Conservation (phyloP, 2,888 invertebrate species). For the Nomada hirtipes region DNA sequence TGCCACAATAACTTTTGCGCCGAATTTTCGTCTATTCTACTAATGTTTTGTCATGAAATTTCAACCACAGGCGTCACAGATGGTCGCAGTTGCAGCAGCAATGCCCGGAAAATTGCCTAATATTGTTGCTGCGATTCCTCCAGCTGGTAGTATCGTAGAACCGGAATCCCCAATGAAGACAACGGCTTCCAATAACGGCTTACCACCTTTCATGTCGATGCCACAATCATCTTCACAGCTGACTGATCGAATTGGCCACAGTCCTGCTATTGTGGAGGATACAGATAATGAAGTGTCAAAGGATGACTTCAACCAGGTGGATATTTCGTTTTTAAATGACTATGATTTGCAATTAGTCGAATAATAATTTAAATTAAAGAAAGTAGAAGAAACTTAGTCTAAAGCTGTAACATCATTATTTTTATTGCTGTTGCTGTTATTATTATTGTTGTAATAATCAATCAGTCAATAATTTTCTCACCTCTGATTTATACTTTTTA, state of each 20-base stretch:
- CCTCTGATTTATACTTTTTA: not conserved
- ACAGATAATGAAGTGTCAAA: conserved; percentile 80
- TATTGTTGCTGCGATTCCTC: conserved; percentile 74
- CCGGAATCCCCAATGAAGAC: conserved; percentile 32
- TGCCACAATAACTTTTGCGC: too few relatives aligned
- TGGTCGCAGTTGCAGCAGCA: conserved; percentile 51
- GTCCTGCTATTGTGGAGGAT: conserved; percentile 76
- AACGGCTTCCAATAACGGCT: conserved; percentile 54
- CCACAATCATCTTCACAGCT: conserved; percentile 79
- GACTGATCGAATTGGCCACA: conserved; percentile 80
- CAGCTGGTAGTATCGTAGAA: conserved; percentile 64
- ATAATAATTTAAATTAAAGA: too few relatives aligned
- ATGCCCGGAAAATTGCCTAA: conserved; percentile 69
- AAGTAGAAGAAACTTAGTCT: not conserved
- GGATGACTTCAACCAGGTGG: conserved; percentile 79
- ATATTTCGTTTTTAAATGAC: not conserved
- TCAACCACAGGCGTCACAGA: conserved; percentile 56
- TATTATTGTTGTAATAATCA: not conserved
- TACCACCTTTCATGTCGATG: conserved; percentile 82
- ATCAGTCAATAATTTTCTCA: not conserved
- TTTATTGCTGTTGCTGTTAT: not conserved
- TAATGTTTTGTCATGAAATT: not conserved
- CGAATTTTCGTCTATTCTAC: too few relatives aligned
- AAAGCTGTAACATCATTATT: not conserved
- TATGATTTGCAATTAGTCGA: not conserved